These are phyloP conservation scores for Cygnus olor DNA, from an alignment of 2,797 vertebrate species.

Conservation along the genomic window DNA sequence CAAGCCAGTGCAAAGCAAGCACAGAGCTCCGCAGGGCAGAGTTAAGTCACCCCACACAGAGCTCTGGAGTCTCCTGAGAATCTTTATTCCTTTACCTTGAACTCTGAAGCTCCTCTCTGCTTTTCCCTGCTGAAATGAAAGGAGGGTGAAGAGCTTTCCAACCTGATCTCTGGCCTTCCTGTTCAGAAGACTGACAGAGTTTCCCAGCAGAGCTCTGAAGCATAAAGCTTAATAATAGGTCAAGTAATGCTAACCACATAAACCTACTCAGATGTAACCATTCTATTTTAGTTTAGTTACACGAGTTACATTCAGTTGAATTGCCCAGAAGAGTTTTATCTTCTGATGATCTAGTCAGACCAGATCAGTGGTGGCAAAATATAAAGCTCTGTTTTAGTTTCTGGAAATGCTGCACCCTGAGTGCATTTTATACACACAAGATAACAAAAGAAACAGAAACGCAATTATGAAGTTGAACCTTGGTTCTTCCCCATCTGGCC, in stretches of 20 bases:
- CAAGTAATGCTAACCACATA: not conserved
- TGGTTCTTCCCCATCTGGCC: not conserved
- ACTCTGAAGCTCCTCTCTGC: not conserved
- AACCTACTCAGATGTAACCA: not conserved
- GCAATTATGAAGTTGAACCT: not conserved
- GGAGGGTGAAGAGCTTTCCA: not conserved
- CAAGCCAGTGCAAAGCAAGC: not conserved
- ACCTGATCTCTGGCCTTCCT: not conserved
- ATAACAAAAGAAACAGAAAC: not conserved
- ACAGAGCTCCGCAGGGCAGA: rapidly evolving
- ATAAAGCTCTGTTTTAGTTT: not conserved
- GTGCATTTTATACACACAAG: not conserved
- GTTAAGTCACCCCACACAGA: rapidly evolving
- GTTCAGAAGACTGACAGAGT: not conserved
- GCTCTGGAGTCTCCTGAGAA: rapidly evolving
- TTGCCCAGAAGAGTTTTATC: not conserved
- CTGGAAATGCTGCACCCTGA: not conserved
- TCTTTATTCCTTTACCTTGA: not conserved
- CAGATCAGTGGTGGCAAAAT: not conserved
- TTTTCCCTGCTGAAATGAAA: not conserved
- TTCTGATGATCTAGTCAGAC: not conserved
- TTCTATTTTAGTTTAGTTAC: not conserved
- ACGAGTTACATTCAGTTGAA: not conserved
- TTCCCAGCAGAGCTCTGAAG: not conserved
- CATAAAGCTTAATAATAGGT: not conserved